phyloP scores from a whole-genome alignment of 2,113 vertebrate genomes.

The Aldabrachelys gigantea region DNA sequence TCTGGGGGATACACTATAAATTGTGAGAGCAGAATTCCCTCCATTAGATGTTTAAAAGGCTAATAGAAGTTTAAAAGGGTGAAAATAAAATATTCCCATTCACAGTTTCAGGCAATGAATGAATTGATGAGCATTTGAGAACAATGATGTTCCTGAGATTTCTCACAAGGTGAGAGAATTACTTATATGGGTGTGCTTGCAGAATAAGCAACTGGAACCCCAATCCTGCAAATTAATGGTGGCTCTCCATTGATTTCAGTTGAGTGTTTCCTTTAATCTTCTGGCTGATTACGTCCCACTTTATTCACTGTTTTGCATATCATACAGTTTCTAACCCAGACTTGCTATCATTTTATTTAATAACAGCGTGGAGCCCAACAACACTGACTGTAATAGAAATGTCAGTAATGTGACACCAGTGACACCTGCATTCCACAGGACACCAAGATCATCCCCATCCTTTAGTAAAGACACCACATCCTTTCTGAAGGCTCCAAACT shows the following conservation, averaged over 20 bases:
- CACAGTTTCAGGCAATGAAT: not conserved
- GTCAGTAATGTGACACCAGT: slow-evolving; percentile 21
- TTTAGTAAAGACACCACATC: slow-evolving; percentile 20
- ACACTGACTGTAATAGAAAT: slow-evolving; percentile 33
- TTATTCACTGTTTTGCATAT: not conserved
- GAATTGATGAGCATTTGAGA: not conserved
- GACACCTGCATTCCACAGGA: slow-evolving; percentile 23
- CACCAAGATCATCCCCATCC: slow-evolving; percentile 27
- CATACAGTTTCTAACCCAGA: not conserved
- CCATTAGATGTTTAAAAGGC: not conserved
- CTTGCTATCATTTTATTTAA: not conserved
- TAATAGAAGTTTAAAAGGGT: not conserved
- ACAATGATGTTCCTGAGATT: not conserved
- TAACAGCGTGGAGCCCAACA: not conserved
- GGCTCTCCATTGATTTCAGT: not conserved
- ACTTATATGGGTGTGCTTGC: not conserved
- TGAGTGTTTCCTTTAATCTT: not conserved
- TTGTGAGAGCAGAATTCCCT: not conserved
- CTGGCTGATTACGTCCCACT: not conserved
- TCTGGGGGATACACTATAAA: not conserved
- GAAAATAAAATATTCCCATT: not conserved
- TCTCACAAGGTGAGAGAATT: not conserved
- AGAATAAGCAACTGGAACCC: not conserved
- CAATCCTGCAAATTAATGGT: not conserved
- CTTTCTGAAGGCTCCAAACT: slow-evolving; percentile 20